Evolutionary conservation across 2,888 invertebrate genomes (phyloP).

Genomic region (Stegana nigrithorax): DNA sequence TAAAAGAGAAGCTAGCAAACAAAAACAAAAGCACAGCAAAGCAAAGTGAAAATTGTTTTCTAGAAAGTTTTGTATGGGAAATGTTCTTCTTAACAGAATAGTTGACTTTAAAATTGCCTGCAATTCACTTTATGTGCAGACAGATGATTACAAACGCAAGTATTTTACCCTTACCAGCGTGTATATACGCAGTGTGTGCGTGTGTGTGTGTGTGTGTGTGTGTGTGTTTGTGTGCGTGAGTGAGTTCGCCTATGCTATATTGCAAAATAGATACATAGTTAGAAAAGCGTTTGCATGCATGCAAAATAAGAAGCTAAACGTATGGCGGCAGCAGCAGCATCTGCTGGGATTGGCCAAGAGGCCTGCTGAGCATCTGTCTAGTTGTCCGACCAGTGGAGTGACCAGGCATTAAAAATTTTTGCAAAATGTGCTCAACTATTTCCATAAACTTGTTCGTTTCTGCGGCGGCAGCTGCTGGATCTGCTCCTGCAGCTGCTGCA

Average conservation of each 20-base stretch:
- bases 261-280: too few species aligned
- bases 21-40: too few species aligned
- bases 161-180: too few species aligned
- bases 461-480: not conserved
- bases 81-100: constrained; percentile 16
- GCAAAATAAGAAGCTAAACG: not conserved
- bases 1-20: too few species aligned
- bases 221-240: too few species aligned
- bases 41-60: too few species aligned
- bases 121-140: not conserved
- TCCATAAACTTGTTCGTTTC: constrained; percentile 8
- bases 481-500: not conserved
- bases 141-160: not conserved
- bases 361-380: not conserved
- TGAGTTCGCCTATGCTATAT: too few species aligned
- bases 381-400: too few species aligned
- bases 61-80: too few species aligned
- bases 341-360: too few species aligned
- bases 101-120: constrained; percentile 10
- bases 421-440: constrained; percentile 6
- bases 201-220: too few species aligned
- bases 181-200: not conserved
- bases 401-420: not conserved
- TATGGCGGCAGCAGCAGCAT: not conserved
- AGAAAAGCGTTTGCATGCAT: constrained; percentile 8